A percentile compares a stretch with the other conserved stretches of the same genome.
Conservation (phyloP, 2,113 vertebrate species). For the Podarcis cretensis region DNA sequence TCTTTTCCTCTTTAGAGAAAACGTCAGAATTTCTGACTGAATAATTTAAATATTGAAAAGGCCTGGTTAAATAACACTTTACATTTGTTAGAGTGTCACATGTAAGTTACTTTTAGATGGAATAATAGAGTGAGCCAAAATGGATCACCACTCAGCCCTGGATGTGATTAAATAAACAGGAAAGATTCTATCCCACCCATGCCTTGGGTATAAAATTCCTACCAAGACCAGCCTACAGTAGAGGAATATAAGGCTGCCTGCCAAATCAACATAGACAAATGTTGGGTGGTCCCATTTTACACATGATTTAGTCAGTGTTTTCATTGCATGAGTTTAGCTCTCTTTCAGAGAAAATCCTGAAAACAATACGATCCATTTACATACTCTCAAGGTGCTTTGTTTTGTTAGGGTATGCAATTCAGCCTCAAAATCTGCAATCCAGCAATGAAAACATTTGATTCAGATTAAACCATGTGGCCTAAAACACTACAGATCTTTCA, state of each 20-base stretch:
- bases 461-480: constrained; percentile 5
- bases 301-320: constrained; percentile 56
- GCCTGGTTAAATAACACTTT: constrained; percentile 68
- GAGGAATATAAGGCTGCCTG: constrained; percentile 58
- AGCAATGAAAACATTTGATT: constrained; percentile 18
- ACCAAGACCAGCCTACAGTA: constrained; percentile 50
- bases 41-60: constrained; percentile 68
- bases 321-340: constrained; percentile 25
- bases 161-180: constrained; percentile 71
- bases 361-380: constrained; percentile 33
- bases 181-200: constrained; percentile 72
- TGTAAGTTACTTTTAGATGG: constrained; percentile 71
- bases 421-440: constrained; percentile 5
- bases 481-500: not conserved
- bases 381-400: constrained; percentile 22
- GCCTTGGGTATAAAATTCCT: constrained; percentile 62
- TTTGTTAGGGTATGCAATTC: constrained; percentile 32
- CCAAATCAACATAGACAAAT: constrained; percentile 67
- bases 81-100: constrained; percentile 70
- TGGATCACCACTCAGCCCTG: constrained; percentile 61
- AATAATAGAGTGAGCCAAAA: constrained; percentile 65
- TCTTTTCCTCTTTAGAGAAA: not conserved
- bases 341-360: constrained; percentile 42
- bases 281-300: constrained; percentile 66
- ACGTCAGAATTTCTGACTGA: constrained; percentile 66